Conservation (phyloP, 2,888 invertebrate genomes). For the Orthosia gracilis region DNA sequence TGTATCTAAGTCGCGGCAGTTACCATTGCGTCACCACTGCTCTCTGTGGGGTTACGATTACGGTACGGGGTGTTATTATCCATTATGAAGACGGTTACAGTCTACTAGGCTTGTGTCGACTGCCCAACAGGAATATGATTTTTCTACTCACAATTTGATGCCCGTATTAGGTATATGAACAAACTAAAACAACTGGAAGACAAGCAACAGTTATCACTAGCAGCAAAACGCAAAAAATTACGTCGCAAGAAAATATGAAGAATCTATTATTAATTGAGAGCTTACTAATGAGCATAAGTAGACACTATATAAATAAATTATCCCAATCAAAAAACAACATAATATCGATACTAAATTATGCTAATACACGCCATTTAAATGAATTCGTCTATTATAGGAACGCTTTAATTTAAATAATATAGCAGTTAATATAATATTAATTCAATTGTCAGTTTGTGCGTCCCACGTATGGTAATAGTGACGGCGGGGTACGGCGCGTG, state of each 20-base stretch:
- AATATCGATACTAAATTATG: slow-evolving; percentile 44
- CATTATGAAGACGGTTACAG: too few species aligned
- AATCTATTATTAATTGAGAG: slow-evolving; percentile 20
- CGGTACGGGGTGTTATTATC: too few species aligned
- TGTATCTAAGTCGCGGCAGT: too few species aligned
- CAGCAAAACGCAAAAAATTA: slow-evolving; percentile 11
- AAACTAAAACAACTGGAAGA: background rate
- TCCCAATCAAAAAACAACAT: slow-evolving; percentile 25
- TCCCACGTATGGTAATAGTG: slow-evolving; percentile 81
- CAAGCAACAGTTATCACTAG: background rate
- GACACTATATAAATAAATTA: slow-evolving; percentile 43
- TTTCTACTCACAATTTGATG: background rate
- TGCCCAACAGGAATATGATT: background rate
- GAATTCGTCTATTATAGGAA: slow-evolving; percentile 58
- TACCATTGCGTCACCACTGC: too few species aligned
- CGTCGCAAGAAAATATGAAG: background rate
- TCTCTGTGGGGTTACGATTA: too few species aligned
- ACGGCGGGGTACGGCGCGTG: slow-evolving; percentile 72
- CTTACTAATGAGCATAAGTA: slow-evolving; percentile 24
- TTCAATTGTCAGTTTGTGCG: slow-evolving; percentile 76
- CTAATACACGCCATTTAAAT: slow-evolving; percentile 56
- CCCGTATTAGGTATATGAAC: background rate
- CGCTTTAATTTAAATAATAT: slow-evolving; percentile 64
- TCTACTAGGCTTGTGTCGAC: too few species aligned
- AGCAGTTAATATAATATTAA: slow-evolving; percentile 72